Evolutionary conservation across 2,113 vertebrate genomes (phyloP).

Genomic region (Nyctibius bracteatus): DNA sequence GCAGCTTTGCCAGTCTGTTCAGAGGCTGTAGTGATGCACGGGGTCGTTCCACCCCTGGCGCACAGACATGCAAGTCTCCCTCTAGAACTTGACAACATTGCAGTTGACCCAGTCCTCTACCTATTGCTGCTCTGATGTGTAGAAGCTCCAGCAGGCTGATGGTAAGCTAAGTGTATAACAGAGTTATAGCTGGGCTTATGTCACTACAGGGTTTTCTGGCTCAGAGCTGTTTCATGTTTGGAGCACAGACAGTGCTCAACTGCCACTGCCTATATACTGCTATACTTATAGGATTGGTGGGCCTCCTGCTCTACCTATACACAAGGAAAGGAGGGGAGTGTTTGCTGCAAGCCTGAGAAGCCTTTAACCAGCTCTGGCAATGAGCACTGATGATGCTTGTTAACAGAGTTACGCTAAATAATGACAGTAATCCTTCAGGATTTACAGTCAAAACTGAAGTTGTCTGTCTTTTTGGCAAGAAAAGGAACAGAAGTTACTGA

Average conservation of each 20-base stretch:
- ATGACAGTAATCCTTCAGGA: neutral
- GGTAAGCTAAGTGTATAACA: neutral
- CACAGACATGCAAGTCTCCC: neutral
- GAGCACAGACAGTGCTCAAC: neutral
- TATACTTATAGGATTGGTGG: accelerated
- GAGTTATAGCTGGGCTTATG: neutral
- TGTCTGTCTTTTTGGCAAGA: neutral
- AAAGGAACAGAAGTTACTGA: neutral
- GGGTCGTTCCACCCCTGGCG: neutral
- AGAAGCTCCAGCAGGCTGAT: neutral
- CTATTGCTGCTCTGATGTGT: neutral
- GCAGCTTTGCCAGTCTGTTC: neutral
- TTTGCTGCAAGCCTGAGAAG: neutral
- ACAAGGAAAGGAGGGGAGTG: neutral
- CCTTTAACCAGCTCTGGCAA: neutral
- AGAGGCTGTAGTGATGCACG: neutral
- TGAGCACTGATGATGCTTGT: neutral
- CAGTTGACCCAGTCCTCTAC: neutral
- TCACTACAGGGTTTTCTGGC: neutral
- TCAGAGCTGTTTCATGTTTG: neutral
- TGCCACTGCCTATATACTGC: neutral
- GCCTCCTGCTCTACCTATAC: neutral
- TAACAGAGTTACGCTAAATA: neutral
- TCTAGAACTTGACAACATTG: neutral
- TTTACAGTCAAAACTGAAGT: neutral